Percentiles rank a stretch among this genome's conserved stretches.
phyloP scores from a whole-genome alignment of 2,888 invertebrate genomes.

The Sphaerophoria taeniata region DNA sequence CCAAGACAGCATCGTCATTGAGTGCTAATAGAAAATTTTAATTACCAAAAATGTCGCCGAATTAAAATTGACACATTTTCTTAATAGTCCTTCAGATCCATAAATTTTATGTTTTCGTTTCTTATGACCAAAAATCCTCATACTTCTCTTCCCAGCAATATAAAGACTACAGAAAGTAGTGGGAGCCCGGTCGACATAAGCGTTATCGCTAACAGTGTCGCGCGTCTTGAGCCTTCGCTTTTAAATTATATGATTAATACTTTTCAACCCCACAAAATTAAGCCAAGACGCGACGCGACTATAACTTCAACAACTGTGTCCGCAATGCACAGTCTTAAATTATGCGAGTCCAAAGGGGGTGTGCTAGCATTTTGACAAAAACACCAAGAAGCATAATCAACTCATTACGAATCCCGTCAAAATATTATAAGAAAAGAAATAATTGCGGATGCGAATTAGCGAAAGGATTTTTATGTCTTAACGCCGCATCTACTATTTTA shows the following conservation, averaged over 20 bases:
- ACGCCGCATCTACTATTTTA: slow-evolving; percentile 49
- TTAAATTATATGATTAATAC: slow-evolving; percentile 47
- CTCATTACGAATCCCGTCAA: slow-evolving; percentile 76
- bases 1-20: slow-evolving; percentile 9
- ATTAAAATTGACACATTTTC: slow-evolving; percentile 75
- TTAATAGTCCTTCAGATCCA: slow-evolving; percentile 71
- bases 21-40: slow-evolving; percentile 61
- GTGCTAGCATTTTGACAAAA: slow-evolving; percentile 50
- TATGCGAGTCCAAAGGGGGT: slow-evolving; percentile 3
- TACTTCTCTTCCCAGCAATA: slow-evolving; percentile 57
- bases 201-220: slow-evolving; percentile 64
- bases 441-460: slow-evolving; percentile 74
- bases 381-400: slow-evolving; percentile 74
- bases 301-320: slow-evolving; percentile 66
- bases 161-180: no score
- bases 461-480: slow-evolving; percentile 73
- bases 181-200: no score
- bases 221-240: slow-evolving; percentile 53
- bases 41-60: slow-evolving; percentile 69
- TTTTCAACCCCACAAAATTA: slow-evolving; percentile 58
- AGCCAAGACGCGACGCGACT: no score
- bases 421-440: slow-evolving; percentile 75
- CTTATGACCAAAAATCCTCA: slow-evolving; percentile 63
- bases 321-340: slow-evolving; percentile 55
- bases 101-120: slow-evolving; percentile 67